Conservation (phyloP, 2,113 vertebrate species). For the Sylvicapra grimmia region DNA sequence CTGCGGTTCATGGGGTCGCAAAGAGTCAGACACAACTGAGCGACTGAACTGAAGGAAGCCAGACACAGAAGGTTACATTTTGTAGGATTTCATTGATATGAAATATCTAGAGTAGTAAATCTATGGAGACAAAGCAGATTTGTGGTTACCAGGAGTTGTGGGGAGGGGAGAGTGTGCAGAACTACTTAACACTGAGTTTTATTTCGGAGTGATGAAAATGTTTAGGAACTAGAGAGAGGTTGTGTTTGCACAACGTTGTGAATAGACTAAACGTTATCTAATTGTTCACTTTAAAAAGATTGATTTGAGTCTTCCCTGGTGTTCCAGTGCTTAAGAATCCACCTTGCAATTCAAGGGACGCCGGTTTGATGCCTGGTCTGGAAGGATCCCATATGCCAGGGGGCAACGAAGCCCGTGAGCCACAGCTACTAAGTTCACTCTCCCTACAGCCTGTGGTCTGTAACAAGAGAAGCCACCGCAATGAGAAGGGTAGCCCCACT, state of each 20-base stretch:
- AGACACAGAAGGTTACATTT: neutral
- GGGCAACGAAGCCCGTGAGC: neutral
- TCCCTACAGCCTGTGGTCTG: neutral
- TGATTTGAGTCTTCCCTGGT: neutral
- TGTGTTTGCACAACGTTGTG: neutral
- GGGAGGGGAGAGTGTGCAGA: neutral
- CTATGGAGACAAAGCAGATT: neutral
- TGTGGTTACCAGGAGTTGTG: neutral
- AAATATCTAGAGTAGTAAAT: neutral
- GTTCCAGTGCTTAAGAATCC: neutral
- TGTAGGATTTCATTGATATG: neutral
- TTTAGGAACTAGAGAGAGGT: neutral
- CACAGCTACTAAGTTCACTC: neutral
- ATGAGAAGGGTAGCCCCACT: neutral
- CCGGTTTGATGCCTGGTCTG: neutral
- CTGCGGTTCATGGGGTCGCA: rapidly evolving
- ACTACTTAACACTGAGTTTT: neutral
- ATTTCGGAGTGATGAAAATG: neutral
- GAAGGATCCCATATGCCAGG: neutral
- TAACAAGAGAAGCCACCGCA: neutral
- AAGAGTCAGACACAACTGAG: neutral
- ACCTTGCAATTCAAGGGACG: neutral
- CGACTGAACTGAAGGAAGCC: neutral
- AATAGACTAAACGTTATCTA: neutral
- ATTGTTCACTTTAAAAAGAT: neutral